Evolutionary conservation across 2,113 vertebrate species (phyloP), one percentile per base, ranked within the genome.

Genomic region (Sterrhoptilus dennistouni): DNA sequence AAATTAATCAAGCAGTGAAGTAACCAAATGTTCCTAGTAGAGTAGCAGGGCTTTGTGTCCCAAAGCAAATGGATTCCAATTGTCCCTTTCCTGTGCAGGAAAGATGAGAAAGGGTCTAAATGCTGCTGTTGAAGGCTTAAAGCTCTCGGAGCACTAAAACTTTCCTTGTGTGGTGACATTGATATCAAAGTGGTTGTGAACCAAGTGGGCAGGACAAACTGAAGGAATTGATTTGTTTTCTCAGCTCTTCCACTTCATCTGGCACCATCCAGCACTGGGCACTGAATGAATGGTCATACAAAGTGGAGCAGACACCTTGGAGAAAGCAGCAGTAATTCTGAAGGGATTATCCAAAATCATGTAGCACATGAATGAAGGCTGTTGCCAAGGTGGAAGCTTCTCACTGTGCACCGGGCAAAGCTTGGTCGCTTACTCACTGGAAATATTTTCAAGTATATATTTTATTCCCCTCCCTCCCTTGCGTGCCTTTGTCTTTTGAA

Each of bases 181-280:
- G 12, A 25, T 29, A 28, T 27, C 31, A 47, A 72, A 64, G 52
- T 9, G 2, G 1, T 2, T n/a, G 38, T 44, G 54, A 69, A 4
- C 17, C 22, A 42, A 33, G 14, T 21, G 40, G 31, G 45, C 0
- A 0, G 5, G 2, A 22, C 12, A 40, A 9, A 6, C 15, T 28
- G 29, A 53, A 35, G 38, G 42, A 21, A 47, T 2, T 36, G 12
- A 31, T 83, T 72, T 89, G 25, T 24, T 89, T 82, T 45, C 29
- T 23, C 31, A 72, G 13, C 23, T 85, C 22, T 72, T 74, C 14
- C 11, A 3, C 38, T 54, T 76, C 16, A 1, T 29, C 59, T 53
- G 31, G 10, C 40, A 61, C 5, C 38, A 16, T 31, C 12, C 16
- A 23, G 38, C 42, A 17, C 23, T 42, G 56, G 25, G 52, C 18